A percentile compares a stretch with the other conserved stretches of the same genome.
These are phyloP conservation scores for Characodon lateralis DNA, from an alignment of 2,797 vertebrate genomes.

Conservation along the genomic window DNA sequence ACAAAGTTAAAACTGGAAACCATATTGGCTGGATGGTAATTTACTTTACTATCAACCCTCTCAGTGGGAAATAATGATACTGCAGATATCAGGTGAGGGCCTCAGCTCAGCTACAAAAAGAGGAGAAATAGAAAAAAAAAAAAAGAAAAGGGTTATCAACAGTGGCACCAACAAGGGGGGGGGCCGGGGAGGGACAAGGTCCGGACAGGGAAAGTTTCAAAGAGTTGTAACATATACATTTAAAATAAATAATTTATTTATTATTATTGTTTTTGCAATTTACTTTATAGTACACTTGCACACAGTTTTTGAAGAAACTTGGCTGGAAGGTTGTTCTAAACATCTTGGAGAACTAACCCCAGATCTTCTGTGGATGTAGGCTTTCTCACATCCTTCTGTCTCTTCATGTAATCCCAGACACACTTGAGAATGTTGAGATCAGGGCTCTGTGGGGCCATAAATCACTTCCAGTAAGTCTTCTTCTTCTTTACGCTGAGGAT, in stretches of 20 bases:
- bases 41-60: slow-evolving; percentile 20
- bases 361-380: too few species aligned
- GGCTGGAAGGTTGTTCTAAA: too few species aligned
- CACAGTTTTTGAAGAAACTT: too few species aligned
- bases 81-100: slow-evolving; percentile 58
- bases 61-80: slow-evolving; percentile 58
- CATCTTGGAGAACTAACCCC: too few species aligned
- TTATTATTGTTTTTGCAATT: not conserved
- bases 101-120: slow-evolving; percentile 35
- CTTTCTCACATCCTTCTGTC: too few species aligned
- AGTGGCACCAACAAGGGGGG: not conserved
- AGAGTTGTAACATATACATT: not conserved
- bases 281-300: not conserved
- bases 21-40: not conserved
- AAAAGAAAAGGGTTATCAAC: not conserved
- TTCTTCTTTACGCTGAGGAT: too few species aligned
- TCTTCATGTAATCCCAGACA: too few species aligned
- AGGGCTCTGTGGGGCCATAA: too few species aligned
- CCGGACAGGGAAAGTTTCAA: not conserved
- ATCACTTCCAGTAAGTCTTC: too few species aligned
- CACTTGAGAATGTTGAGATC: too few species aligned
- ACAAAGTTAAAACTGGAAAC: not conserved
- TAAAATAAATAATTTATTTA: not conserved
- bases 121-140: not conserved
- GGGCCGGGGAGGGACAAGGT: not conserved